phyloP scores from a whole-genome alignment of 2,797 vertebrate species.

The Neosalanx taihuensis region DNA sequence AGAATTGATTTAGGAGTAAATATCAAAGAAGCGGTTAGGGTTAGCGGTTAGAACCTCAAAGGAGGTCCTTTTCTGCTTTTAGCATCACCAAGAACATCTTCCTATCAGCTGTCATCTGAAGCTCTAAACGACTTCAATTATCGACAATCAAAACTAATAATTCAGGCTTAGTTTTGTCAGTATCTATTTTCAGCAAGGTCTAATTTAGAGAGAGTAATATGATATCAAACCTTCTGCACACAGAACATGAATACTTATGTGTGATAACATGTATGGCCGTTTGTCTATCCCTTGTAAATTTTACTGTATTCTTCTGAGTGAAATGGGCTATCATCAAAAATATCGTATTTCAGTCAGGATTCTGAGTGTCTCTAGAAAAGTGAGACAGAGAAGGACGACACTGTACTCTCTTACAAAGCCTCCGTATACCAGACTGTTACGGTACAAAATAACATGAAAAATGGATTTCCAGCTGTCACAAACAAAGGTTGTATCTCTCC shows the following conservation, averaged over 20 bases:
- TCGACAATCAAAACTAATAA: background rate
- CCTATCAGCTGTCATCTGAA: background rate
- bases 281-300: background rate
- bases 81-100: background rate
- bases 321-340: background rate
- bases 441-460: conserved; percentile 69
- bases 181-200: background rate
- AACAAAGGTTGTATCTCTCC: conserved; percentile 70
- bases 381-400: conserved; percentile 39
- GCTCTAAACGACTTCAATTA: background rate
- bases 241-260: background rate
- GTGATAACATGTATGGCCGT: background rate
- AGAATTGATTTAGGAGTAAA: background rate
- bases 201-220: background rate
- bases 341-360: background rate
- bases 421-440: conserved; percentile 48
- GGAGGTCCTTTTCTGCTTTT: background rate
- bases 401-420: conserved; percentile 49
- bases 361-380: conserved; percentile 26
- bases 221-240: background rate
- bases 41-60: background rate
- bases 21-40: background rate
- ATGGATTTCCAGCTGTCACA: conserved; percentile 67
- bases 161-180: background rate
- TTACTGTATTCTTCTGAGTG: background rate